phyloP scores from a whole-genome alignment of 2,888 invertebrate species.

The Tillus elongatus region DNA sequence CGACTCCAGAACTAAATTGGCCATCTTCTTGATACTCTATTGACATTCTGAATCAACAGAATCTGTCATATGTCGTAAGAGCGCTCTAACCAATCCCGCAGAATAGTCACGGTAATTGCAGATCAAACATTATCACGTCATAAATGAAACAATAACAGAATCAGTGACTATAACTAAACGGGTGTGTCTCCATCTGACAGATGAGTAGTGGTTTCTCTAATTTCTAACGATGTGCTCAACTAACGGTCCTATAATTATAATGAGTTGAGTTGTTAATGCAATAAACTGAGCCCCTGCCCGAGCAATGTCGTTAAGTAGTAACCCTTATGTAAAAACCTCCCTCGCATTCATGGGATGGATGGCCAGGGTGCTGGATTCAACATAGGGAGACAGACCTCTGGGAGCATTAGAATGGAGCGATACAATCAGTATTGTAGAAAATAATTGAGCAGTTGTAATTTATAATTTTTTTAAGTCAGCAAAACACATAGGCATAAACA shows the following conservation, averaged over 20 bases:
- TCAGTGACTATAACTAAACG: constrained; percentile 1
- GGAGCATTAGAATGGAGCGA: too few species aligned
- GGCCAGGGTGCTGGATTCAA: too few species aligned
- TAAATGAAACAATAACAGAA: background rate
- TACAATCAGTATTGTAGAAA: too few species aligned
- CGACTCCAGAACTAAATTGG: too few species aligned
- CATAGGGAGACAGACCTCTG: too few species aligned
- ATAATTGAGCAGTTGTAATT: background rate
- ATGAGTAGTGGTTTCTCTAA: constrained; percentile 13
- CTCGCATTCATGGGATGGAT: too few species aligned
- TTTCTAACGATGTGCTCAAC: constrained; percentile 16
- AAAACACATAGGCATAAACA: too few species aligned
- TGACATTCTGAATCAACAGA: too few species aligned
- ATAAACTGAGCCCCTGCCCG: constrained; percentile 39
- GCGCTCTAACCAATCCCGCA: too few species aligned
- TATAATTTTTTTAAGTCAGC: constrained; percentile 3
- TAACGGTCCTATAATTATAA: constrained; percentile 42
- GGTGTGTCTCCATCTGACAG: background rate
- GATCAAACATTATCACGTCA: background rate
- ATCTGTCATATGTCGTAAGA: too few species aligned
- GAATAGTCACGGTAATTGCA: too few species aligned
- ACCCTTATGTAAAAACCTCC: constrained; percentile 11
- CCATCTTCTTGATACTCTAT: too few species aligned
- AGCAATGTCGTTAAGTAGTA: constrained; percentile 34
- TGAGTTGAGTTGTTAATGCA: constrained; percentile 43